These are phyloP conservation scores for Piprites chloris DNA, from an alignment of 2,113 vertebrate species.

Conservation along the genomic window DNA sequence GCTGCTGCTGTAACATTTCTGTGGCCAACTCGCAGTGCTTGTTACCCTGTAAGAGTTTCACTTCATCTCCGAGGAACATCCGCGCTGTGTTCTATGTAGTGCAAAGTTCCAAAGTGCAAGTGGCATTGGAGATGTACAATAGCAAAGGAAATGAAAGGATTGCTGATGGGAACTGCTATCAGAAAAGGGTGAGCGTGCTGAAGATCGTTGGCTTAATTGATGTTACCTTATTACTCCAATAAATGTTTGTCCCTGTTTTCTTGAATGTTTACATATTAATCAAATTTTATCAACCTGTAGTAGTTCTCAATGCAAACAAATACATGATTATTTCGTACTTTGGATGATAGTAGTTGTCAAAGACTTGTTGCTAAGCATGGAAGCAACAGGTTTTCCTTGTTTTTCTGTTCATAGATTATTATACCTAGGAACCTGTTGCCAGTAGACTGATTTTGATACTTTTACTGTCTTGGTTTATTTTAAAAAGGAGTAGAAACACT, in stretches of 20 bases:
- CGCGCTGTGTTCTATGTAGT: neutral
- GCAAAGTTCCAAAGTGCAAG: neutral
- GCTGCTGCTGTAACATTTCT: neutral
- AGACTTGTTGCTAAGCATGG: neutral
- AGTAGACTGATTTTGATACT: neutral
- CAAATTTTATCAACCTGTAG: neutral
- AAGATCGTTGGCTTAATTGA: neutral
- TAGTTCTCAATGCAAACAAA: neutral
- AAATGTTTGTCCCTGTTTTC: neutral
- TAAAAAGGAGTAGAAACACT: neutral
- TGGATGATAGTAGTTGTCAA: neutral
- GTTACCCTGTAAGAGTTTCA: neutral
- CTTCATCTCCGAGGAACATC: neutral
- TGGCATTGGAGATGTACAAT: neutral
- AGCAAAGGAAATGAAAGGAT: neutral
- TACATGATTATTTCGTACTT: neutral
- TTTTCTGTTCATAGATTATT: neutral
- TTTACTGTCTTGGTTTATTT: neutral
- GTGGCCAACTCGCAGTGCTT: neutral
- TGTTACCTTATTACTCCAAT: neutral
- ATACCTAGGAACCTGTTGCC: neutral
- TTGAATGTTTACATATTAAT: neutral
- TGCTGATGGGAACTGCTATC: neutral
- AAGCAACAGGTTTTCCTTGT: neutral
- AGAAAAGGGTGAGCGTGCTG: neutral